Evolutionary conservation across 2,797 vertebrate species (phyloP), one percentile per base, ranked within the genome.

Genomic region (Pangasius djambal): DNA sequence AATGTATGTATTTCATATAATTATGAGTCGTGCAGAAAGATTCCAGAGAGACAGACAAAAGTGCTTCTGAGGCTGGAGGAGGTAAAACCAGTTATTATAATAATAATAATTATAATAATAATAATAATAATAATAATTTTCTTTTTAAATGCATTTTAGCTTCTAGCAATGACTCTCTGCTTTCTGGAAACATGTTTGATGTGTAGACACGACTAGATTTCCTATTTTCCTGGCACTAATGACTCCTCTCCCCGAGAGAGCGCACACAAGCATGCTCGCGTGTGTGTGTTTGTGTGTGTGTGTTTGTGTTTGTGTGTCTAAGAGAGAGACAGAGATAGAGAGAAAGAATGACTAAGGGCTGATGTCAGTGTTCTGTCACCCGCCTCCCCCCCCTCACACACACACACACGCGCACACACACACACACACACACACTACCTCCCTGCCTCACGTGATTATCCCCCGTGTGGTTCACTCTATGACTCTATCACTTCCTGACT

Each of bases 151-250:
- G 8, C 44, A 6, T 31, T 57, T 59, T 74, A 28, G 37, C 94
- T 93, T 92, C 94, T 94, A 92, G 92, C 92, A 93, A 90, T 94
- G 94, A 95, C 94, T 93, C 94, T 44, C 93, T 94, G 95, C 93
- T 94, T 92, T 91, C 91, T 92, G 93, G 93, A 94, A 95, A 93
- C 93, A 94, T 93, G 93, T 94, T 94, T 94, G 94, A 92, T 91
- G 91, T 90, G 65, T 91, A 94, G 91, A 92, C 88, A 90, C 92
- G 93, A 94, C 94, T 93, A 92, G 93, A 94, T 95, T 94, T 93
- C 92, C 90, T 93, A 94, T 94, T 96, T 95, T 95, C 93, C 95
- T 93, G 94, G 94, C 95, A 96, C 93, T 95, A 95, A 96, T 95
- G 95, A 95, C 93, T 94, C 93, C 91, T 88, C 96, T 96, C 95